These are phyloP conservation scores for Phalanger gymnotis DNA, from an alignment of 2,797 vertebrate species.

Conservation along the genomic window DNA sequence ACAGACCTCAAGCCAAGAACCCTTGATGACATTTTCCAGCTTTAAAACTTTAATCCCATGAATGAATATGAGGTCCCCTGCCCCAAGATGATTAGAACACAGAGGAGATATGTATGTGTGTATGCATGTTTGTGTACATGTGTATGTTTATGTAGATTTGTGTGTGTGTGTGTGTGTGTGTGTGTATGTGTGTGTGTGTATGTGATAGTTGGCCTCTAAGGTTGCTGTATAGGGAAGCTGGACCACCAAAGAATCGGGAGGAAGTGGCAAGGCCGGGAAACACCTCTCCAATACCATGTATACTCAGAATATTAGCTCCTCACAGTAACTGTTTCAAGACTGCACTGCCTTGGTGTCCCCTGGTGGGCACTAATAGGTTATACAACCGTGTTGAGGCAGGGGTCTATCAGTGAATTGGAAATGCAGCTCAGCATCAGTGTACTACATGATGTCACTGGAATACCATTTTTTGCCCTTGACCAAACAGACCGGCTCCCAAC, in stretches of 20 bases:
- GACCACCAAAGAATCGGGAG: neutral
- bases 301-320: neutral
- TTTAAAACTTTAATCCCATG: neutral
- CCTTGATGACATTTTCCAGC: neutral
- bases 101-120: neutral
- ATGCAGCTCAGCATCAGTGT: neutral
- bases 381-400: neutral
- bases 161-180: neutral
- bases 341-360: conserved; percentile 34
- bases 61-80: neutral
- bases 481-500: neutral
- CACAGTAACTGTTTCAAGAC: neutral
- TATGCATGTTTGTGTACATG: no score
- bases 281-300: neutral
- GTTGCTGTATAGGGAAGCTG: neutral
- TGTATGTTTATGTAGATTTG: neutral
- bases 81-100: neutral
- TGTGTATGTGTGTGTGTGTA: no score
- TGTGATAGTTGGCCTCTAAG: neutral
- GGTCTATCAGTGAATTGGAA: neutral
- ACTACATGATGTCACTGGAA: neutral
- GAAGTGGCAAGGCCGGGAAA: neutral
- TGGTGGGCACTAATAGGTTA: neutral
- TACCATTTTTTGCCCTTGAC: neutral
- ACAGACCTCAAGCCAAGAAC: neutral